These are phyloP conservation scores for Daboia siamensis DNA, from an alignment of 2,113 vertebrate genomes.

Conservation along the genomic window DNA sequence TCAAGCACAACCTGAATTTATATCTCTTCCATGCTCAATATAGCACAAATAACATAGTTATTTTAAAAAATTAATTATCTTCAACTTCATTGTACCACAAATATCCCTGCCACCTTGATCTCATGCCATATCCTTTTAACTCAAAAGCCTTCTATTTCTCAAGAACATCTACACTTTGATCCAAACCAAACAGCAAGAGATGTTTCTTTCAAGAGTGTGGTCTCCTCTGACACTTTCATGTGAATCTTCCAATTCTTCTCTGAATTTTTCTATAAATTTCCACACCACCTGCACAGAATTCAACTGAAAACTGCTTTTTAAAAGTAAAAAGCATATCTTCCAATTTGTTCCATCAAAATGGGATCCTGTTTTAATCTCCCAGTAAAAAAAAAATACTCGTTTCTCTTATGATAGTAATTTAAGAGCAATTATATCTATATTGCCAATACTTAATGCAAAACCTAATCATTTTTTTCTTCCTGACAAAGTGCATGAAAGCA, in stretches of 20 bases:
- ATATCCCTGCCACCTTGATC: background rate
- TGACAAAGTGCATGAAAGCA: background rate
- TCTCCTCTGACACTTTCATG: background rate
- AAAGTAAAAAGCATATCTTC: background rate
- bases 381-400: background rate
- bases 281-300: background rate
- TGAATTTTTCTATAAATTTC: background rate
- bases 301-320: background rate
- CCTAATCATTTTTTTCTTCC: background rate
- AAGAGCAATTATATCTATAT: background rate
- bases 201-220: background rate
- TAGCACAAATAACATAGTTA: background rate
- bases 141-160: background rate
- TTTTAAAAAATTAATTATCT: background rate
- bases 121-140: background rate
- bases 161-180: background rate
- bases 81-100: background rate
- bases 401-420: background rate
- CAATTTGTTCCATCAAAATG: background rate
- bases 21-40: background rate
- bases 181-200: background rate
- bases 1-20: background rate
- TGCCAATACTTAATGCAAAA: background rate
- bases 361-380: background rate
- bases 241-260: background rate